Base-by-base conservation (phyloP, 2,888 invertebrate species). In the Formica aserva region DNA sequence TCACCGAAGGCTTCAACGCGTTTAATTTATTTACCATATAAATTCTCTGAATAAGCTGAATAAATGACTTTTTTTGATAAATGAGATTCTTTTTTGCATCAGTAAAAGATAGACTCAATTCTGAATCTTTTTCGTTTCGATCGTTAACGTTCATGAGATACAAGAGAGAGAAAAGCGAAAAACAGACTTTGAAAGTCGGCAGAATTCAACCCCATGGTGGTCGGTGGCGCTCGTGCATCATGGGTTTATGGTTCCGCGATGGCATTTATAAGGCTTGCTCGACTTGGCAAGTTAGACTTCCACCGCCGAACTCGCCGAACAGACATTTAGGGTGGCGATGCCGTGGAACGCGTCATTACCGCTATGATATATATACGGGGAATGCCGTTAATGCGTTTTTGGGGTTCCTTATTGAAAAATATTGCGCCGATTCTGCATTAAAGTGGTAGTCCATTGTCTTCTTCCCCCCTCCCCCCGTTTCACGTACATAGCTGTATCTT, bases 251-350 rank as follows among this genome's bases (percentile, higher is more conserved):
- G 92, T 87, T 86, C 86, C 81, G 77, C 87, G 88, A 90, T 92
- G 92, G 91, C 92, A 92, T 92, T 92, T 92, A 92, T 92, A 92
- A 92, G 92, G 89, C 91, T 92, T 91, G 89, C 87, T 87, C 87
- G 89, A 89, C 85, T 91, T 90, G 91, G 88, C 89, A 87, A 84
- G 90, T 78, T 52, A 52, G 86, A 91, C 85, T 91, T 88, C 85
- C 84, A 84, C 67, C 74, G 77, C 69, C 71, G 78, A 87, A 85
- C 85, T 87, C 85, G 77, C 83, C 84, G 81, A 52, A 52, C 82
- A 22, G 26, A 52, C 82, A 82, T 72, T 87, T 86, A 60, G 87
- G 87, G 84, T 65, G 78, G 87, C 71, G 84, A 82, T 83, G 87
- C 88, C 85, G 87, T 84, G 77, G 84, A 90, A 82, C 91, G 92